Evolutionary conservation across 2,888 invertebrate genomes (phyloP).

Genomic region (Noctua pronuba): DNA sequence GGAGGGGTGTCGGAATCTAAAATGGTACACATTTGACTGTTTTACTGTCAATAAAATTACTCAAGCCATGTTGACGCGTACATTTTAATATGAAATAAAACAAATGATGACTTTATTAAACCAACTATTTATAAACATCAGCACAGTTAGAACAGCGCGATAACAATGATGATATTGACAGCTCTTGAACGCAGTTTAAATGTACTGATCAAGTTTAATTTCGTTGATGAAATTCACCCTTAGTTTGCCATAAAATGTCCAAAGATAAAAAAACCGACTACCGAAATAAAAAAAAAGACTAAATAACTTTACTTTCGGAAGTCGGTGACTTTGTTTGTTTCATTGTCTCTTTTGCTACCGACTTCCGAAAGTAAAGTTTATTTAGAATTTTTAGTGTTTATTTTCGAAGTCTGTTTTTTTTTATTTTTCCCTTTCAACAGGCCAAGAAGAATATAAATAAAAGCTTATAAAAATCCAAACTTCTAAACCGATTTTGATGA

Average conservation of each 20-base stretch:
- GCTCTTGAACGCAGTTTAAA: neutral
- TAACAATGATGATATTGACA: neutral
- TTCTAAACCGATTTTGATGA: no score
- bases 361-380: no score
- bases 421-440: no score
- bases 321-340: no score
- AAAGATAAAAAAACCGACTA: no score
- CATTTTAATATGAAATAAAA: neutral
- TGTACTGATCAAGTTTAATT: neutral
- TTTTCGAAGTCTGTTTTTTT: no score
- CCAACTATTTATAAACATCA: neutral
- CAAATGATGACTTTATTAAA: neutral
- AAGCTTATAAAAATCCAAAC: no score
- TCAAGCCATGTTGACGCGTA: constrained; percentile 3
- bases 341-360: no score
- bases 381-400: no score
- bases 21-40: constrained; percentile 63
- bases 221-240: neutral
- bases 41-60: constrained; percentile 44
- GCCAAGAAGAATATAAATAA: no score
- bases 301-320: no score
- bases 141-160: neutral
- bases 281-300: no score
- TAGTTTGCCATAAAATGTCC: neutral
- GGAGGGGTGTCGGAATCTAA: constrained; percentile 74